Percentiles rank a stretch among this genome's conserved stretches.
phyloP scores from a whole-genome alignment of 92 coral and sea anemone species.

The Pocillopora meandrina region DNA sequence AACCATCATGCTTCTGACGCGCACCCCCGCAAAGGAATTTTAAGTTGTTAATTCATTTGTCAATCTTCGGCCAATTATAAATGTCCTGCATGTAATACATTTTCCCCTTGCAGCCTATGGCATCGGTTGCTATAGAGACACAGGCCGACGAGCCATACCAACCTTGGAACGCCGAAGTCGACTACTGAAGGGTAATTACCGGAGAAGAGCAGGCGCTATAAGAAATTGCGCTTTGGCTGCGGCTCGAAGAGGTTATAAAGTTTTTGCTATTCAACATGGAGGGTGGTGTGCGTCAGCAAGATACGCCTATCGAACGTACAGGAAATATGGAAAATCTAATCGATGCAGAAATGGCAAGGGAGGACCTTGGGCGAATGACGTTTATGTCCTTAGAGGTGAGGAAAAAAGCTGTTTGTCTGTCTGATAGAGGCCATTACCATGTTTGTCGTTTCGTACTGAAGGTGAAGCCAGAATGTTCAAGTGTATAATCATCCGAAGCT shows the following conservation, averaged over 20 bases:
- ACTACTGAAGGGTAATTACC: constrained; percentile 30
- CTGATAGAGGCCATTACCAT: background rate
- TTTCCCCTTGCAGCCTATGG: constrained; percentile 6
- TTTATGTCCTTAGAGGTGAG: constrained; percentile 47
- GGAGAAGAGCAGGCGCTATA: constrained; percentile 15
- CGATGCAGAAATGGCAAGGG: constrained; percentile 62
- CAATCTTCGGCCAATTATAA: too few relatives aligned
- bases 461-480: too few relatives aligned
- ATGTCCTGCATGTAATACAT: too few relatives aligned
- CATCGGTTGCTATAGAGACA: constrained; percentile 41
- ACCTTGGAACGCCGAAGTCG: constrained; percentile 43
- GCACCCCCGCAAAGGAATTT: too few relatives aligned
- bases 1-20: too few relatives aligned
- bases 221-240: constrained; percentile 46
- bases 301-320: constrained; percentile 57
- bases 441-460: too few relatives aligned
- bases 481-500: too few relatives aligned
- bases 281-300: constrained; percentile 62
- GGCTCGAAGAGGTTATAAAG: constrained; percentile 25
- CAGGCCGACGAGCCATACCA: constrained; percentile 43
- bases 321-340: constrained; percentile 53
- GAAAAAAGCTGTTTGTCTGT: background rate
- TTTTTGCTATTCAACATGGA: constrained; percentile 57
- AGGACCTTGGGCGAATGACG: constrained; percentile 65
- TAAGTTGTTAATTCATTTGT: too few relatives aligned